Percentiles rank a stretch among this genome's conserved stretches.
phyloP scores from a whole-genome alignment of 2,113 vertebrate species.

The Rynchops niger region DNA sequence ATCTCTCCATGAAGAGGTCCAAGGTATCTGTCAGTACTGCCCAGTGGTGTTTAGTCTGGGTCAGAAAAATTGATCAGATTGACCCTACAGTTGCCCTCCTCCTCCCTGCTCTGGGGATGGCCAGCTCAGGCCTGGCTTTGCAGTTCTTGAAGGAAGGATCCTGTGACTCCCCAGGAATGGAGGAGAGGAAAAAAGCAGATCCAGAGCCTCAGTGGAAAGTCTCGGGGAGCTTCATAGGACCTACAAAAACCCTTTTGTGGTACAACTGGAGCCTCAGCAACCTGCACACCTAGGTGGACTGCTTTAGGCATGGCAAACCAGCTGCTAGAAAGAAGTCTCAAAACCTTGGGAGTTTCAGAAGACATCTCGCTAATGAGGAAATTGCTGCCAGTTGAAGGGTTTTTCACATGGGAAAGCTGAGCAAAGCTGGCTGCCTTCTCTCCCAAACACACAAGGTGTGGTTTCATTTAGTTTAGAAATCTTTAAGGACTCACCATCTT shows the following conservation, averaged over 20 bases:
- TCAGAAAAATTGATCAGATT: neutral
- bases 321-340: neutral
- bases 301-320: neutral
- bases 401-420: neutral
- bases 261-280: neutral
- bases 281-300: neutral
- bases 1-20: neutral
- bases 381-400: neutral
- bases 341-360: neutral
- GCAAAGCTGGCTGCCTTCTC: neutral
- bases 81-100: neutral
- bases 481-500: neutral
- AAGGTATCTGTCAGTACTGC: neutral
- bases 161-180: neutral
- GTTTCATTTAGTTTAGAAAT: conserved; percentile 2
- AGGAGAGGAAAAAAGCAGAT: neutral
- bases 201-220: neutral
- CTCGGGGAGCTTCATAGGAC: neutral
- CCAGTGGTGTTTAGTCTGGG: neutral
- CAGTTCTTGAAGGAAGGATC: neutral
- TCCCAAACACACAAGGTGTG: neutral
- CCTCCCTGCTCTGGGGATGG: neutral
- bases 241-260: neutral
- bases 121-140: neutral
- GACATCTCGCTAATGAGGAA: neutral